Evolutionary conservation across 2,888 invertebrate species (phyloP).

Genomic region (Acanthosoma haemorrhoidale): DNA sequence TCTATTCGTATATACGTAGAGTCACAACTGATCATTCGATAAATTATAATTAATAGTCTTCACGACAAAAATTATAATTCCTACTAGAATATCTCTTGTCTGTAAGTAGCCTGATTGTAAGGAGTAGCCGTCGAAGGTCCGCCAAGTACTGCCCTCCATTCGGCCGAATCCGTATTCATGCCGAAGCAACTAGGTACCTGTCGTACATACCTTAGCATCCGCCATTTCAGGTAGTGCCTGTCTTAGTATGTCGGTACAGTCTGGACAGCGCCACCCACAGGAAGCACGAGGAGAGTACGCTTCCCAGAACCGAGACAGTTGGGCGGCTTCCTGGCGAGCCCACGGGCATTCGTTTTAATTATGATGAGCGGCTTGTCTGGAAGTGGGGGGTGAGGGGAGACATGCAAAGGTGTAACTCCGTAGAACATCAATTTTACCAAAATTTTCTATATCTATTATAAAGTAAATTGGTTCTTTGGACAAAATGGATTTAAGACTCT

Average conservation of each 20-base stretch:
- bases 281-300: background rate
- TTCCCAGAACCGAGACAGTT: conserved; percentile 6
- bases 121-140: background rate
- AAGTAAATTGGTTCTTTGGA: no score
- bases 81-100: no score
- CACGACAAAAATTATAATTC: no score
- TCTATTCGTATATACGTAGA: no score
- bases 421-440: no score
- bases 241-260: background rate
- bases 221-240: background rate
- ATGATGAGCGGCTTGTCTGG: background rate
- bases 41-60: no score
- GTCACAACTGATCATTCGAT: no score
- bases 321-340: background rate
- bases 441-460: no score
- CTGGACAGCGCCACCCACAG: conserved; percentile 7
- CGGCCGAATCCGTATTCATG: background rate
- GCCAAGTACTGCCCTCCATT: background rate
- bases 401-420: no score
- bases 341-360: background rate
- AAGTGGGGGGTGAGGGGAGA: background rate
- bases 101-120: no score
- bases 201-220: conserved; percentile 2
- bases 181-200: no score
- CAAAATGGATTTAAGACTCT: no score